Conservation (phyloP, 2,797 vertebrate genomes). For the Alcedo quadribrachys region DNA sequence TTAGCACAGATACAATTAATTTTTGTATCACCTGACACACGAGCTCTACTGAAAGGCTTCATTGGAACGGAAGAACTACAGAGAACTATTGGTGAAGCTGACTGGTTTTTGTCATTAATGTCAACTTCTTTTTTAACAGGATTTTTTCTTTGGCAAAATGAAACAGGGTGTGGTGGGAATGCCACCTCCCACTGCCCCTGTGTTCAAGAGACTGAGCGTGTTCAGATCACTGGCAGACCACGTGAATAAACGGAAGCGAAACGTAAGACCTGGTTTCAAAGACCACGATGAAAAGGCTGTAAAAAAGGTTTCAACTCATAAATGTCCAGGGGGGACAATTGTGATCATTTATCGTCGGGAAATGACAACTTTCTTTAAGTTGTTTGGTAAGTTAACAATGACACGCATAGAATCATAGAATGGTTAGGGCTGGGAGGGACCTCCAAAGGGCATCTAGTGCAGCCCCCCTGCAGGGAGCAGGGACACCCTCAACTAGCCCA, state of each 20-base stretch:
- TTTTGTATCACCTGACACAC: background rate
- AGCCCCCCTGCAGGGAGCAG: too few relatives aligned
- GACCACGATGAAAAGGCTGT: slow-evolving; percentile 46
- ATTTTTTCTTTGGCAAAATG: slow-evolving; percentile 74
- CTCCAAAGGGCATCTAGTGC: too few relatives aligned
- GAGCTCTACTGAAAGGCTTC: background rate
- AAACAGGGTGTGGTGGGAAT: slow-evolving; percentile 77
- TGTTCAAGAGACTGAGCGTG: slow-evolving; percentile 77
- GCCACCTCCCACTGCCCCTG: slow-evolving; percentile 82
- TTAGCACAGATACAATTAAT: background rate
- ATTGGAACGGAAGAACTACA: background rate
- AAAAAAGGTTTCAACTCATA: slow-evolving; percentile 62
- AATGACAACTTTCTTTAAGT: slow-evolving; percentile 90
- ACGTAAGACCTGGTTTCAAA: too few relatives aligned
- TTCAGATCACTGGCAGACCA: slow-evolving; percentile 43
- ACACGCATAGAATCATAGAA: too few relatives aligned
- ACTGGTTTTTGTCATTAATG: slow-evolving; percentile 14
- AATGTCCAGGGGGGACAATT: slow-evolving; percentile 71
- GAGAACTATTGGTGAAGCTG: background rate
- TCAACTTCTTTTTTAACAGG: slow-evolving; percentile 70
- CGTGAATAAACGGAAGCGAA: too few relatives aligned
- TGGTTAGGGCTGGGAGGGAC: too few relatives aligned
- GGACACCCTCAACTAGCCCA: too few relatives aligned
- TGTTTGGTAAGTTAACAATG: slow-evolving; percentile 86
- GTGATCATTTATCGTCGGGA: slow-evolving; percentile 88